Base-by-base conservation (phyloP, 92 coral and sea anemone species). In the Epizoanthus ramosus region DNA sequence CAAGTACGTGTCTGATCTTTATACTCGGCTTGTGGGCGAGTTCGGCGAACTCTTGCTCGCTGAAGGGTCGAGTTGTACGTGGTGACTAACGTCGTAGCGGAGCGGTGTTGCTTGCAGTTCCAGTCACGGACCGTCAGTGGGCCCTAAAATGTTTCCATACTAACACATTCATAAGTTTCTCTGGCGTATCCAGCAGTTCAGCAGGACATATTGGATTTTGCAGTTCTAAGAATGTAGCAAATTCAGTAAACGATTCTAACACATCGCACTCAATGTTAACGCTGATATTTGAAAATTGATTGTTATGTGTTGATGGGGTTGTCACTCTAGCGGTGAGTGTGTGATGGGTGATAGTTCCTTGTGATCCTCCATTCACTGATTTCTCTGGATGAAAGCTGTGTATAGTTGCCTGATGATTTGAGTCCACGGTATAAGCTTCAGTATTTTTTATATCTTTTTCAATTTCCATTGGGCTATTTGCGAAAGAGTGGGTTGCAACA, bases 191-290 rank as follows among this genome's bases (percentile, higher is more conserved):
- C 21, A 96, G 75, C 63, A 92, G 91, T 79, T 96, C 98, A 0
- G 99, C 99, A 3, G 99, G 99, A 65, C 99, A 96, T 75, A 96
- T 96, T 37, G 99, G 99, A 84, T 96, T 96, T 60, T 91, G 91
- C 53, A 88, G 75, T 75, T 96, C 99, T 83, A 96, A 83, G 68
- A 85, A 94, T 39, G 97, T 90, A 35, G 99, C 99, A 72, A 96
- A 96, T 81, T 96, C 99, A 16, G 93, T 85, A 64, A 96, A 96
- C 28, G 99, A 96, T 43, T 96, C 98, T 37, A 96, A 75, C 33
- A 91, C 95, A 73, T 96, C 99, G 92, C 94, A 90, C 83, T 96
- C 99, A 19, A 96, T 96, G 23, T 85, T 87, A 16, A 87, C 84
- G 25, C 37, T 71, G 24, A 59, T 71, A 37, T 70, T 53, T 18